Base-by-base conservation (phyloP, 1,140 invertebrate genomes). In the Campoletis sonorensis region DNA sequence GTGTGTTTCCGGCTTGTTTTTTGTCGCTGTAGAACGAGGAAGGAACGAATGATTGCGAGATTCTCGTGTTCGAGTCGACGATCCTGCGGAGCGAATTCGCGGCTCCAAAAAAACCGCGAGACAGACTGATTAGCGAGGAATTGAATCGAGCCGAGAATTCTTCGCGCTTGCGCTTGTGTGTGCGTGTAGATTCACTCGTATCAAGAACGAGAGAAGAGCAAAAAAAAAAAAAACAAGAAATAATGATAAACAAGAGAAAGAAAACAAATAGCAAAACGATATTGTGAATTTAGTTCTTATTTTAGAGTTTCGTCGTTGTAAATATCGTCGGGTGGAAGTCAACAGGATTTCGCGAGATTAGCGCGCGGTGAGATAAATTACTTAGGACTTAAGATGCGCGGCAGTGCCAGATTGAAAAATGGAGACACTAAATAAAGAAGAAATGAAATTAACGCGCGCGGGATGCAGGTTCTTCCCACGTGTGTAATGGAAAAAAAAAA, bases 261-360 rank as follows among this genome's bases (percentile, higher is more conserved):
- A 45, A 45, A 27, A 30, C 82, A 82, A 85, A 82, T 67, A 23
- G 40, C 3, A 45, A 45, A 45, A 45, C 40, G 40, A 45, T 45
- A 45, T 84, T 85, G 86, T 84, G 84, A 86, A 83, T 85, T 83
- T 85, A 87, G 82, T 87, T 87, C 84, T 85, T 49, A 85, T 45
- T 45, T 45, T 45, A 45, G 40, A 58, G 18, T 58, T 85, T 86
- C 80, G 84, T 83, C 85, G 86, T 45, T 77, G 75, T 87, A 87
- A 64, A 87, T 87, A 87, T 79, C 82, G 61, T 79, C 79, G 81
- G 79, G 68, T 40, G 79, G 54, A 64, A 77, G 75, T 77, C 75
- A 77, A 33, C 51, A 37, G 61, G 54, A 64, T 75, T 75, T 54
- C 26, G 21, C 2, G 72, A 64, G 75, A 77, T 75, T 75, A 73